Evolutionary conservation across 2,797 vertebrate species (phyloP), one percentile per base, ranked within the genome.

Genomic region (Parauchenoglanis punctatus): DNA sequence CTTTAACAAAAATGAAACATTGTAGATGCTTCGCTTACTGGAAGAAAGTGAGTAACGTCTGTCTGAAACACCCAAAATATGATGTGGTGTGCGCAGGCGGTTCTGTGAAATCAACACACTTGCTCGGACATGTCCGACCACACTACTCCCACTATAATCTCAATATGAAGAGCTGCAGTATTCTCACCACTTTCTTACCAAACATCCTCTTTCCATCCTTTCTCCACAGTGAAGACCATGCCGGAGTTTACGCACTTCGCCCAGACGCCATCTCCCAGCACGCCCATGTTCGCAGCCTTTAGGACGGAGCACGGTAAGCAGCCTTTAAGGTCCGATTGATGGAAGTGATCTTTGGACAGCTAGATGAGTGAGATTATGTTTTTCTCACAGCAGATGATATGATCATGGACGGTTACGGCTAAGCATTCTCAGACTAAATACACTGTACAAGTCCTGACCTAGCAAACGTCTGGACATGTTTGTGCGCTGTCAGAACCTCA

Each of bases 221-320:
- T 90, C 87, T 86, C 93, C 91, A 49, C 94, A 98, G 97, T 95
- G 87, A 96, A 96, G 94, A 94, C 91, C 18, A 89, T 96, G 84
- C 91, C 93, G 0, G 94, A 94, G 13, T 93, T 95, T 12, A 91
- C 87, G 49, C 94, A 93, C 0, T 88, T 91, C 85, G 93, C 92
- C 92, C 92, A 93, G 88, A 94, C 89, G 35, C 93, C 92, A 25
- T 91, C 93, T 91, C 90, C 94, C n/a, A 90, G 87, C 90, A 92
- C 92, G 91, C 94, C 93, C 58, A 93, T 93, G 0, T 92, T 92
- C 17, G 92, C 94, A 81, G 92, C 93, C 72, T 97, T 90, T 92
- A 95, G 94, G 92, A 91, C 91, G 5, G 92, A 92, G 44, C 94
- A 94, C 0, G 97, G 97, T 99, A 94, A 93, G 95, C 4, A 59